These are phyloP conservation scores for Eudemis profundana DNA, from an alignment of 2,888 invertebrate species.

Conservation along the genomic window DNA sequence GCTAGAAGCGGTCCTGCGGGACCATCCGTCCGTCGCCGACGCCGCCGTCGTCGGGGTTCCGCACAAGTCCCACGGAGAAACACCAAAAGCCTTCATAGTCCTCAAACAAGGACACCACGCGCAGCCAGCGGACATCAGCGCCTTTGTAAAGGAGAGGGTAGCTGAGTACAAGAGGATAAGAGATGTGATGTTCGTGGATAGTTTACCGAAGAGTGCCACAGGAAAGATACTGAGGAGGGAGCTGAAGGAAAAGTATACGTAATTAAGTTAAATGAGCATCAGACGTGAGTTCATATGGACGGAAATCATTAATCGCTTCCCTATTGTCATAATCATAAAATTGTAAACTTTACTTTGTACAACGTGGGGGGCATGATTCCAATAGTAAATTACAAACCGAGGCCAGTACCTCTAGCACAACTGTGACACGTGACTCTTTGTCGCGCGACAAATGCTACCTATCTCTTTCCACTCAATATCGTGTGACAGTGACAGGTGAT, in stretches of 20 bases:
- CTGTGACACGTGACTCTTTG: no score
- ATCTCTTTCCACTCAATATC: no score
- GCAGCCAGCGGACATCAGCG: slow-evolving; percentile 83
- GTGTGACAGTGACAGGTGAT: no score
- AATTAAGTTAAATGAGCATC: no score
- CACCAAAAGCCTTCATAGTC: slow-evolving; percentile 48
- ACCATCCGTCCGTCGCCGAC: slow-evolving; percentile 88
- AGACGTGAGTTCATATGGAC: no score
- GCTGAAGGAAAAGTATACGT: slow-evolving; percentile 77
- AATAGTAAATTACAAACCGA: no score
- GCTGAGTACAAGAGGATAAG: slow-evolving; percentile 90
- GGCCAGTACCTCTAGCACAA: no score
- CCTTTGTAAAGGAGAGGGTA: slow-evolving; percentile 88
- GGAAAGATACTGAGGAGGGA: slow-evolving; percentile 91
- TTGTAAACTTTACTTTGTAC: no score
- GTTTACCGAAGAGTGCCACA: slow-evolving; percentile 90
- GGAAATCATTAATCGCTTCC: no score
- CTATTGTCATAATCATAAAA: no score
- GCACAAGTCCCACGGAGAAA: slow-evolving; percentile 86
- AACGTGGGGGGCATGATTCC: no score
- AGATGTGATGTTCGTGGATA: slow-evolving; percentile 88
- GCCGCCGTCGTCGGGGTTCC: slow-evolving; percentile 91
- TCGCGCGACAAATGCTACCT: no score
- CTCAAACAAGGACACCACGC: slow-evolving; percentile 58
- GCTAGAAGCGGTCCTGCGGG: slow-evolving; percentile 88